phyloP scores from a whole-genome alignment of 2,113 vertebrate species.

The Tragelaphus scriptus region DNA sequence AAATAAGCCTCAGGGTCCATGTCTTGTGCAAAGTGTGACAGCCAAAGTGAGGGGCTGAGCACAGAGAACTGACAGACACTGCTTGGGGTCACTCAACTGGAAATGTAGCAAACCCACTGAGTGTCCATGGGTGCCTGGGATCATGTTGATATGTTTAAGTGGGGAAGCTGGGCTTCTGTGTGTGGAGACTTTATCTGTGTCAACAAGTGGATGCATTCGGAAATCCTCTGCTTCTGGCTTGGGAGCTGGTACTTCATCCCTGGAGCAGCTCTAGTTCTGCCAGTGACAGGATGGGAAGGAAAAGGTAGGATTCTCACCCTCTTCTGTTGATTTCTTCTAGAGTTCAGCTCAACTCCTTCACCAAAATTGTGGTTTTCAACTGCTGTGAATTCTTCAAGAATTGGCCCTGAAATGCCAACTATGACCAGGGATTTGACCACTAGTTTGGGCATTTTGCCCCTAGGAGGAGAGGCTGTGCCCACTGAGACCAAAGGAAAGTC shows the following conservation, averaged over 20 bases:
- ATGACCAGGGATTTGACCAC: not conserved
- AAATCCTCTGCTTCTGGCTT: not conserved
- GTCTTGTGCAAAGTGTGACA: not conserved
- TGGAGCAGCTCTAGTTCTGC: not conserved
- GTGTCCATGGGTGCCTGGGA: not conserved
- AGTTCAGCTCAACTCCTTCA: not conserved
- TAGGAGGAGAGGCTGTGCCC: not conserved
- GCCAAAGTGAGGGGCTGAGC: not conserved
- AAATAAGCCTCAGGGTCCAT: not conserved
- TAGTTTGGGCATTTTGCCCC: not conserved
- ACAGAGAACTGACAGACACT: not conserved
- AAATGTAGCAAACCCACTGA: not conserved
- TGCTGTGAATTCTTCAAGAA: not conserved
- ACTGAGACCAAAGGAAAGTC: not conserved
- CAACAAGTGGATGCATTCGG: not conserved
- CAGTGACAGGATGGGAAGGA: not conserved
- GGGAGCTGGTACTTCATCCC: not conserved
- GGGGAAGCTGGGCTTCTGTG: not conserved
- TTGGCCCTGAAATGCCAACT: not conserved
- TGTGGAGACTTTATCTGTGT: not conserved
- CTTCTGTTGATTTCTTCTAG: slow-evolving; percentile 45
- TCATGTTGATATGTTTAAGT: not conserved
- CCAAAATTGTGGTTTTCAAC: not conserved
- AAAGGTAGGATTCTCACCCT: not conserved
- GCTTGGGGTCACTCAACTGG: not conserved